Evolutionary conservation across 2,888 invertebrate genomes (phyloP).

Genomic region (Drosophila incognita): DNA sequence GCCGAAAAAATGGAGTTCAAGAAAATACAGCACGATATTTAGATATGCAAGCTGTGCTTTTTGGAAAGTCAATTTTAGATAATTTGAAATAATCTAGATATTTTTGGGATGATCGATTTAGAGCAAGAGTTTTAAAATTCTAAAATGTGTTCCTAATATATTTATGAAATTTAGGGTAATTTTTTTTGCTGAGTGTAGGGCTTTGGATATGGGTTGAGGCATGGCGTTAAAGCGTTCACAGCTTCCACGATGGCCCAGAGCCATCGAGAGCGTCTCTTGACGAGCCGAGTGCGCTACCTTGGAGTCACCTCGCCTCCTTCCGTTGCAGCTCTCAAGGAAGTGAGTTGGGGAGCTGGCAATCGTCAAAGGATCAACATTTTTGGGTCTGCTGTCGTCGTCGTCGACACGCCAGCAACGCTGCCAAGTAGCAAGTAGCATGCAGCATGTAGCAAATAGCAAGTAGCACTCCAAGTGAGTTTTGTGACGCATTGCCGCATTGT

Average conservation of each 20-base stretch:
- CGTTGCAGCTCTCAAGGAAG: not conserved
- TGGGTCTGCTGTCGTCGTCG: conserved; percentile 36
- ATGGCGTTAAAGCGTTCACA: conserved; percentile 64
- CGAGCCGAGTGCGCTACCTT: conserved; percentile 63
- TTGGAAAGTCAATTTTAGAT: too few relatives aligned
- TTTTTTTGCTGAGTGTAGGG: not conserved
- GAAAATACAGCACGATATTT: too few relatives aligned
- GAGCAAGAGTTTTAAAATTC: not conserved
- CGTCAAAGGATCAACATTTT: conserved; percentile 77
- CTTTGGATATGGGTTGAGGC: conserved; percentile 5
- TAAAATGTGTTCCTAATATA: not conserved
- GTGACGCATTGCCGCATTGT: conserved; percentile 81
- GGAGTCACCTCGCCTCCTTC: not conserved
- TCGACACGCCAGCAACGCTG: conserved; percentile 53
- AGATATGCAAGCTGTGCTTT: too few relatives aligned
- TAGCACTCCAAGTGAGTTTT: conserved; percentile 77
- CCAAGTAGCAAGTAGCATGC: conserved; percentile 61
- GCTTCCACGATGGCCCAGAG: conserved; percentile 49
- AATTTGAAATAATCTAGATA: too few relatives aligned
- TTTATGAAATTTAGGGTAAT: not conserved
- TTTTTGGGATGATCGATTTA: too few relatives aligned
- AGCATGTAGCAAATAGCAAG: not conserved
- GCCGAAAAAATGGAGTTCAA: too few relatives aligned
- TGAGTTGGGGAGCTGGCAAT: conserved; percentile 51
- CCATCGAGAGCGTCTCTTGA: conserved; percentile 74